Base-by-base conservation (phyloP, 2,797 vertebrate genomes). In the Vultur gryphus region DNA sequence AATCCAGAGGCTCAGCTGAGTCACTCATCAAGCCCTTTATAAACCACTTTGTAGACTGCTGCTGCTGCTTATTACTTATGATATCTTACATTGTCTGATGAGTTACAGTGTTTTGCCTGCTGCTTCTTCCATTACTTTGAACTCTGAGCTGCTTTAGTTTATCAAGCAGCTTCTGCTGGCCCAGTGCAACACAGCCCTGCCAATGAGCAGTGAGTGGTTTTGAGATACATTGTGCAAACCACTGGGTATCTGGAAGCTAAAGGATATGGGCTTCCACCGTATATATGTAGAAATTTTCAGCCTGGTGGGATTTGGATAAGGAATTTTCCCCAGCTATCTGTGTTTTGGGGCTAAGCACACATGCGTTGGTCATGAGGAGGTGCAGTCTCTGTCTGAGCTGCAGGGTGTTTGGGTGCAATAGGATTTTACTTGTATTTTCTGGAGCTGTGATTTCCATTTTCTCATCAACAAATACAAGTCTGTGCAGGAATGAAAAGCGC, bases 1-100 rank as follows among this genome's bases (percentile, higher is more conserved):
- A 85, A 96, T 84, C 70, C 84, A 94, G 94, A 90, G 67, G 54
- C 88, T 84, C 61, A 67, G 62, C 83, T 88, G 85, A 91, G 87
- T 88, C 90, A 81, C 61, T 92, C 85, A 76, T 91, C 91, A 80
- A 86, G 54, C 46, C 58, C 69, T 87, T 91, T 77, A 80, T 75
- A 92, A 93, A 78, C 69, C 70, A 84, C 87, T 93, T 75, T 20
- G 65, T 69, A 88, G 84, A 64, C 79, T 94, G 85, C 84, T 95
- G 83, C 84, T 87, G 79, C 70, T 86, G 80, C 82, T 91, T 90
- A 85, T 91, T 94, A 51, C 78, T 89, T 87, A 23, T 2, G 35
- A 37, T 91, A 77, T 70, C 85, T 87, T 82, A 59, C 64, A n/a
- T 72, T 35, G 19, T 28, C 62, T 92, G 79, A 70, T 82, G 84